Evolutionary conservation across 2,797 vertebrate genomes (phyloP), one percentile per base, ranked within the genome.

Genomic region (Cryptoblepharus egeriae): DNA sequence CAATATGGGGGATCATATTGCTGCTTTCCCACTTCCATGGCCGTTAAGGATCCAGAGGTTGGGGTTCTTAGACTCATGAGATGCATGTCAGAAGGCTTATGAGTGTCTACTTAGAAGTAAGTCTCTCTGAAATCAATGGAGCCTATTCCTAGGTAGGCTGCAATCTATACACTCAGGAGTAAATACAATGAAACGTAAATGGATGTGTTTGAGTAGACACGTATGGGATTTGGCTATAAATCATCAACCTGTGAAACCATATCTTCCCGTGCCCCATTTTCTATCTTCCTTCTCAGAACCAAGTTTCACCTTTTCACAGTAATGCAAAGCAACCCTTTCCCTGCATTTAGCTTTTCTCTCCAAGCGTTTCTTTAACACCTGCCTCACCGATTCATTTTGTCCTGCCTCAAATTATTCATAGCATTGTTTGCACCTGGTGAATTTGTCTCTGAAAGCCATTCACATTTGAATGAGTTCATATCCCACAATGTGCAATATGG

Each of bases 371-470:
- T 73, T 73, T 16, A 35, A 68, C 63, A 35, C n/a, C 70, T 49
- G 10, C 55, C 32, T 74, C 15, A 45, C 55, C 65, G 35, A 67
- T 68, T 79, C 61, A 73, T 83, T 78, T 32, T 57, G 37, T 32
- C 30, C 26, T 67, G 72, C 26, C 37, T 39, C 55, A 57, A 81
- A 81, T 45, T 82, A 71, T 82, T 82, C 67, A 71, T 77, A 42
- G 35, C 81, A 77, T 63, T 77, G 58, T 82, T 71, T 75, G 58
- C 58, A 71, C 69, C 68, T 63, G 58, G 67, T 52, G 57, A 77
- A 52, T 64, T 77, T 82, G 70, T 58, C 76, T 73, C 68, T 68
- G 76, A 74, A 68, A 84, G 77, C 61, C 77, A 79, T 73, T 74
- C 67, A 37, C 42, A 84, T 58, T 58, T 73, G 76, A 73, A 84